These are phyloP conservation scores for Plotosus lineatus DNA, from an alignment of 2,113 vertebrate species.

Conservation along the genomic window DNA sequence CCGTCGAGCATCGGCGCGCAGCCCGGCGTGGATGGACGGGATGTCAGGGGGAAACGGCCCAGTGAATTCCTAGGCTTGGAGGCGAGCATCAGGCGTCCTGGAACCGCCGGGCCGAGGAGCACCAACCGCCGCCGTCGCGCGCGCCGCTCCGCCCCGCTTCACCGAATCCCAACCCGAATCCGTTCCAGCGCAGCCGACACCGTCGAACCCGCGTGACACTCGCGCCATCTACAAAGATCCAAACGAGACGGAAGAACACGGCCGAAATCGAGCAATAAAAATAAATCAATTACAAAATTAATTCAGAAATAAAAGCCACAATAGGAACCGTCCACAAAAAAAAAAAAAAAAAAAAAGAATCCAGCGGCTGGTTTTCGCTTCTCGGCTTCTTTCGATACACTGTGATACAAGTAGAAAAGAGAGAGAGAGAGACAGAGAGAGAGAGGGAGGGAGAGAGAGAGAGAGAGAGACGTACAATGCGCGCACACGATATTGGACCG, in stretches of 20 bases:
- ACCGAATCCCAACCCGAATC: constrained; percentile 10
- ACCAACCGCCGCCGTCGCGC: constrained; percentile 40
- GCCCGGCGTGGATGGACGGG: constrained; percentile 64
- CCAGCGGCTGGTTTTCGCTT: constrained; percentile 33
- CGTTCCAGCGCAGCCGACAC: neutral
- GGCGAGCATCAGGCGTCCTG: constrained; percentile 72
- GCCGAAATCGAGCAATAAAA: neutral
- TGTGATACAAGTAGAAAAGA: constrained; percentile 47
- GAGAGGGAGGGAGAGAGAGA: constrained; percentile 20
- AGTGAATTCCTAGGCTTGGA: constrained; percentile 53
- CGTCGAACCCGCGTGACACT: constrained; percentile 5
- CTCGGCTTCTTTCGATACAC: constrained; percentile 40
- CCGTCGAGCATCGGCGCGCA: constrained; percentile 85
- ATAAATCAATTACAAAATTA: constrained; percentile 9
- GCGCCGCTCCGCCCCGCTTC: constrained; percentile 25
- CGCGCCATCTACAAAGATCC: constrained; percentile 29
- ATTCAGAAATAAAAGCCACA: neutral
- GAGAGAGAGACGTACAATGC: constrained; percentile 13
- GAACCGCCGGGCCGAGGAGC: constrained; percentile 64
- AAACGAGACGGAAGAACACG: neutral
- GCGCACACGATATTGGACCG: neutral
- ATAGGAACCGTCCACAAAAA: neutral
- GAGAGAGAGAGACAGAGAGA: constrained; percentile 14
- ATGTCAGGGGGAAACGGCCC: constrained; percentile 56
- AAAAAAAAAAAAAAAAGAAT: constrained; percentile 22